Evolutionary conservation across 1,140 invertebrate species (phyloP).

Genomic region (Leptinotarsa defecta): DNA sequence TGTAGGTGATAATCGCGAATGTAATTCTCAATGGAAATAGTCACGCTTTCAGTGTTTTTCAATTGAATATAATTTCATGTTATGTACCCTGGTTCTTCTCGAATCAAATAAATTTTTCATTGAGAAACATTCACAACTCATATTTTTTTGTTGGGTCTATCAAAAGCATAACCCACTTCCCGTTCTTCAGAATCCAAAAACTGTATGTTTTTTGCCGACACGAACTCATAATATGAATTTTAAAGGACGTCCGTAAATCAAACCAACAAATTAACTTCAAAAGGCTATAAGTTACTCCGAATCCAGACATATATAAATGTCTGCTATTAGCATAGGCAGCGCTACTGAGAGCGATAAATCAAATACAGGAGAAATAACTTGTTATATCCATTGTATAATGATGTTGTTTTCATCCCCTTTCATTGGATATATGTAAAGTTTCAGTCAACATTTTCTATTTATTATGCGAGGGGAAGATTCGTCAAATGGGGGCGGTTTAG

Average conservation of each 20-base stretch:
- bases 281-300: constrained; percentile 54
- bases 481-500: background rate
- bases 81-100: too few relatives aligned
- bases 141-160: background rate
- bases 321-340: constrained; percentile 57
- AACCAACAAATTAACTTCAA: constrained; percentile 58
- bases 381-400: constrained; percentile 57
- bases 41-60: too few relatives aligned
- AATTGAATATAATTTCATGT: too few relatives aligned
- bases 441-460: constrained; percentile 37
- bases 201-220: constrained; percentile 7
- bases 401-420: constrained; percentile 56
- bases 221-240: constrained; percentile 30
- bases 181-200: background rate
- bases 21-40: too few relatives aligned
- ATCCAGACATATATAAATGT: constrained; percentile 56
- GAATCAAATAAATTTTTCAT: too few relatives aligned
- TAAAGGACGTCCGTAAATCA: constrained; percentile 53
- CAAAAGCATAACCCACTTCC: constrained; percentile 4
- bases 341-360: constrained; percentile 54
- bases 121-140: too few relatives aligned
- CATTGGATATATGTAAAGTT: constrained; percentile 52
- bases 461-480: constrained; percentile 22
- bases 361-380: constrained; percentile 57
- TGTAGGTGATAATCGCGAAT: too few relatives aligned